Evolutionary conservation across 2,888 invertebrate genomes (phyloP).

Genomic region (Caenorhabditis sp.): DNA sequence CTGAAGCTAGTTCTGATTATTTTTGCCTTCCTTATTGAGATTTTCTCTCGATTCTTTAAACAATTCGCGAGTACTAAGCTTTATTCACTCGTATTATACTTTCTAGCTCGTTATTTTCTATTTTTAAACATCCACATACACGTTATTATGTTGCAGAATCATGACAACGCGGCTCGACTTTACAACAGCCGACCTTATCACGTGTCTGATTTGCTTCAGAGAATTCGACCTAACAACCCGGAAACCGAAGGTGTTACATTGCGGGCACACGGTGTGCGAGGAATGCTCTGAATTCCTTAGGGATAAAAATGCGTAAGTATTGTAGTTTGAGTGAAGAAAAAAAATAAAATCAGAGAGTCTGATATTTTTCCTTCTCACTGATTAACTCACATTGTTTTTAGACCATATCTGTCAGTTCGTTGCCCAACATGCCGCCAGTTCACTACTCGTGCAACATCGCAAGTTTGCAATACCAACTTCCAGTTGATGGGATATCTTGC

Average conservation of each 20-base stretch:
- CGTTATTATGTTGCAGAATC: not conserved
- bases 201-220: slow-evolving; percentile 41
- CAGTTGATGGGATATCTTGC: slow-evolving; percentile 47
- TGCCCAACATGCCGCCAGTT: slow-evolving; percentile 48
- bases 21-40: too few relatives aligned
- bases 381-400: not conserved
- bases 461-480: slow-evolving; percentile 36
- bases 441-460: not conserved
- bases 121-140: too few relatives aligned
- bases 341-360: too few relatives aligned
- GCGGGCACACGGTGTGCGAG: slow-evolving; percentile 48
- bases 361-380: too few relatives aligned
- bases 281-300: slow-evolving; percentile 18
- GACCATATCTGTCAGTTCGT: slow-evolving; percentile 16
- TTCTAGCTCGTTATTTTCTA: too few relatives aligned
- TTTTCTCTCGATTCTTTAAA: too few relatives aligned
- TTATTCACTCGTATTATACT: too few relatives aligned
- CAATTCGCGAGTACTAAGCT: too few relatives aligned
- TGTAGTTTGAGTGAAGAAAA: not conserved
- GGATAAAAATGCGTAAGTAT: slow-evolving; percentile 1
- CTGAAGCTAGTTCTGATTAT: too few relatives aligned
- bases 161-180: slow-evolving; percentile 38
- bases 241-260: slow-evolving; percentile 46
- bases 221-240: slow-evolving; percentile 33
- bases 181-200: slow-evolving; percentile 36